A percentile compares a stretch with the other conserved stretches of the same genome.
phyloP scores from a whole-genome alignment of 2,797 vertebrate genomes.

The Paguma larvata region DNA sequence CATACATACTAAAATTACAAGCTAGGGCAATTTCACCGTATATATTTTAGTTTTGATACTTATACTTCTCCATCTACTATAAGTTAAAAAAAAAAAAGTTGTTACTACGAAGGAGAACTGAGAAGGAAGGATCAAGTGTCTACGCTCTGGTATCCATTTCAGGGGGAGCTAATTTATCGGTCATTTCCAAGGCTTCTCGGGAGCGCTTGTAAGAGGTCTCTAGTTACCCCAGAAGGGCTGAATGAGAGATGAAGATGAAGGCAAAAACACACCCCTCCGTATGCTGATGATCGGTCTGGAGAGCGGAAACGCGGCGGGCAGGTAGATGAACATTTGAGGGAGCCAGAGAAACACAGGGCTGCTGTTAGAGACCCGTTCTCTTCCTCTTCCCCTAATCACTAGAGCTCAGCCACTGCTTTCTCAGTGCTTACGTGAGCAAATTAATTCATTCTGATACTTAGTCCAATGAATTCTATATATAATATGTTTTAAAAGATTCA shows the following conservation, averaged over 20 bases:
- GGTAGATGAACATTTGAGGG: not conserved
- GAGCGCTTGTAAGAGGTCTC: not conserved
- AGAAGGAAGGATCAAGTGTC: constrained; percentile 2
- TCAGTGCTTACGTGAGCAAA: not conserved
- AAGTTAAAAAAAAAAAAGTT: not conserved
- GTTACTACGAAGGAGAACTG: not conserved
- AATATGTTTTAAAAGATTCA: not conserved
- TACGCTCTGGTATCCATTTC: not conserved
- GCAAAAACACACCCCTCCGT: not conserved
- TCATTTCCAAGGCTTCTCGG: not conserved
- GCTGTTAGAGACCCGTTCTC: not conserved
- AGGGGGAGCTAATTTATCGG: not conserved
- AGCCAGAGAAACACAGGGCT: not conserved
- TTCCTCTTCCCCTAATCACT: not conserved
- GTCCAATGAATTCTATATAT: not conserved
- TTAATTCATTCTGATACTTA: not conserved
- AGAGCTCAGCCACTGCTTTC: not conserved
- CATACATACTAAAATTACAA: constrained; percentile 17
- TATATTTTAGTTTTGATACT: not conserved
- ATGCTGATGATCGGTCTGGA: not conserved
- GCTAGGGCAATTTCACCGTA: not conserved
- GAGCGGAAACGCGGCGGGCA: not conserved
- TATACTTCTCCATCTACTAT: not conserved
- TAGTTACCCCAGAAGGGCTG: not conserved
- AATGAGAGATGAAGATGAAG: not conserved